Conservation (phyloP, 2,888 invertebrate genomes). For the Eledone cirrhosa region DNA sequence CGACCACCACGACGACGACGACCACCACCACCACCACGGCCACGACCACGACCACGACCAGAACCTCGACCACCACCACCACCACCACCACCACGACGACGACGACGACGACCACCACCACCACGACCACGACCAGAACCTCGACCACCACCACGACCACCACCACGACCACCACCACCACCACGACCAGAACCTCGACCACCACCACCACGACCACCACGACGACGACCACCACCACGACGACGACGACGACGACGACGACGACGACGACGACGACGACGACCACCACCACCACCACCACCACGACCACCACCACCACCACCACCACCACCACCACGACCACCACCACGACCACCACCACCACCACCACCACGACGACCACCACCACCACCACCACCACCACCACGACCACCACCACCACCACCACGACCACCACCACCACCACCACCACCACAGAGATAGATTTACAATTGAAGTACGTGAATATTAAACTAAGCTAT, state of each 20-base stretch:
- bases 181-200: not conserved
- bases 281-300: conserved; percentile 13
- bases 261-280: no score
- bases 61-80: conserved; percentile 4
- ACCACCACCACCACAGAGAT: no score
- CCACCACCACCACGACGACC: not conserved
- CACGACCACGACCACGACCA: no score
- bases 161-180: not conserved
- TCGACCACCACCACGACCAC: not conserved
- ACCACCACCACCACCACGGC: no score
- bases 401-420: not conserved
- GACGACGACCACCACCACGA: not conserved
- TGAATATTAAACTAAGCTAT: no score
- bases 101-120: not conserved
- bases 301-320: conserved; percentile 9
- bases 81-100: conserved; percentile 5
- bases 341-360: not conserved
- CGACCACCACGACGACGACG: no score
- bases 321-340: conserved; percentile 9
- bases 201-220: not conserved
- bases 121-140: not conserved
- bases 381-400: not conserved
- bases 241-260: no score
- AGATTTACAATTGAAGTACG: no score
- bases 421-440: no score